Evolutionary conservation across 2,888 invertebrate genomes (phyloP), one percentile per base, ranked within the genome.

Genomic region (Dorcus parallelipipedus): DNA sequence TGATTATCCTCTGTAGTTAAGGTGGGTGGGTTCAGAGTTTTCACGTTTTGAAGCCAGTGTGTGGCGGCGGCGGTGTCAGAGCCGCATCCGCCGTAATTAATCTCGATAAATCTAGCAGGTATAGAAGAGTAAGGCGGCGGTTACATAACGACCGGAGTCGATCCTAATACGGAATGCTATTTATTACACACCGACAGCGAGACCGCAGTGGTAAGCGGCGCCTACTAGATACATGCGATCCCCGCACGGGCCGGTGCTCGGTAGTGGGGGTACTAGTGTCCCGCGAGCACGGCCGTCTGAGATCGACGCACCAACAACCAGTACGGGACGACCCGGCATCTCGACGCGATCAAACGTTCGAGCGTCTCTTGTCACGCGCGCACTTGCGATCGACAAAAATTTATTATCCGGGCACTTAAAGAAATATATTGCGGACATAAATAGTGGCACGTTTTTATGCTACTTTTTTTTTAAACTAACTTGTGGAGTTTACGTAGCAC

Each of bases 291-390:
- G 67, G 67, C 70, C 71, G 71, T 71, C 69, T 70, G 66, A 70
- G 68, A 68, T 69, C 71, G 64, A 66, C 73, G 73, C 73, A 69
- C 71, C 72, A 69, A 56, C 69, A 69, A 67, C 71, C 70, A 72
- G 69, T 73, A 74, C 74, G 72, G 75, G 73, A 70, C 70, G 71
- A 72, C 70, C 70, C 69, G 69, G 66, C 68, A 64, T 65, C 64
- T 61, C 64, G 64, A 65, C 62, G 67, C 64, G 59, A 64, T 60
- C 60, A 57, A 54, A 47, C 56, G 53, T 48, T 49, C 52, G 45
- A 52, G 58, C 58, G 58, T 52, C 58, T 42, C 42, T 53, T 49
- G 52, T 53, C 49, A 48, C 59, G 58, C 59, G 61, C 64, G 62
- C 59, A 59, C 54, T 60, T 48, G 33, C 38, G 38, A 49, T 38